Conservation (phyloP, 53 echinoderm and acorn worm genomes). For the Echinarachnius parma region DNA sequence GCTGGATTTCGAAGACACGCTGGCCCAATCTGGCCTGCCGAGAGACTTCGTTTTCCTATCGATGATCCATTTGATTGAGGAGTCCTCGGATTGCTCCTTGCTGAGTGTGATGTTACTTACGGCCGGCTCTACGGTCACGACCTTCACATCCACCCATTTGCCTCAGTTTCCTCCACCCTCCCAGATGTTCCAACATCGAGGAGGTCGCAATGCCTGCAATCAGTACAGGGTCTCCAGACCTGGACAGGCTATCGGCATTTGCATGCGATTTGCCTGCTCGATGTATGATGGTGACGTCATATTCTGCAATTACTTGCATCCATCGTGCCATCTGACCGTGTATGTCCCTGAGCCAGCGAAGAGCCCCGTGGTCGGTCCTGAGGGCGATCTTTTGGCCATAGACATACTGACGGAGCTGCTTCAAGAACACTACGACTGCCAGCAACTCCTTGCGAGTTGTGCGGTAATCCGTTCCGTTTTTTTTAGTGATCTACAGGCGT, state of each 20-base stretch:
- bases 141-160: constrained; percentile 1
- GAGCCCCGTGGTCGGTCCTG: background rate
- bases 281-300: constrained; percentile 3
- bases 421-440: constrained; percentile 6
- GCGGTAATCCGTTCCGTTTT: constrained; percentile 4
- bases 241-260: constrained; percentile 23
- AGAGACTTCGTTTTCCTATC: constrained; percentile 1
- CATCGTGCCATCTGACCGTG: constrained; percentile 18
- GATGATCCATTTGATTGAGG: constrained; percentile 11
- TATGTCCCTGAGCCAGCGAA: background rate
- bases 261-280: constrained; percentile 31
- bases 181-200: background rate
- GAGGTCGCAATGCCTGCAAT: background rate
- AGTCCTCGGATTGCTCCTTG: constrained; percentile 25
- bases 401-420: constrained; percentile 3
- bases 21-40: constrained; percentile 18
- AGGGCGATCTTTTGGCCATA: background rate
- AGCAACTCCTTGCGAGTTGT: background rate
- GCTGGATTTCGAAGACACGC: background rate
- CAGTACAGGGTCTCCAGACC: constrained; percentile 19
- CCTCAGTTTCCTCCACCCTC: background rate
- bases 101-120: constrained; percentile 2
- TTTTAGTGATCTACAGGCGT: background rate
- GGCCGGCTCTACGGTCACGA: background rate
- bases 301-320: constrained; percentile 12